Percentiles rank a stretch among this genome's conserved stretches.
These are phyloP conservation scores for Helicoverpa armigera DNA, from an alignment of 1,140 invertebrate genomes.

Conservation along the genomic window DNA sequence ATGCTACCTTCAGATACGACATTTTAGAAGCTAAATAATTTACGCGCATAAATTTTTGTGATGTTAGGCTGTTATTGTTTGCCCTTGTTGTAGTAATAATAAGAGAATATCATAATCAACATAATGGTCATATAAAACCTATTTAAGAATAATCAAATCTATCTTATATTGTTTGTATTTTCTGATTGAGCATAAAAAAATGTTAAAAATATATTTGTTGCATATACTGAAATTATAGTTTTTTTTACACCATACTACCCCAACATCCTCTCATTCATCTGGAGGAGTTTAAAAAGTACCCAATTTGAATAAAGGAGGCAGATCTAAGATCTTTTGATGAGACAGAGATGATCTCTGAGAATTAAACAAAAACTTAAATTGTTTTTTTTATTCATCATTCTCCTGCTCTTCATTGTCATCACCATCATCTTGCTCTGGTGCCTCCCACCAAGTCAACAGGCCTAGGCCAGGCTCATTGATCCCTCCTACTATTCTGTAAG, in stretches of 20 bases:
- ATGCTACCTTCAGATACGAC: background rate
- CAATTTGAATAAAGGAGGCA: too few species aligned
- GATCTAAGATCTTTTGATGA: too few species aligned
- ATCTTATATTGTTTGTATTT: constrained; percentile 53
- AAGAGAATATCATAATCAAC: constrained; percentile 7
- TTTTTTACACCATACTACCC: background rate
- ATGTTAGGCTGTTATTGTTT: constrained; percentile 47
- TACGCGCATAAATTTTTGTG: constrained; percentile 43
- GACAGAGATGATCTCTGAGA: too few species aligned
- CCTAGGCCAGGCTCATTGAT: constrained; percentile 97
- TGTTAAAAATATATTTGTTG: constrained; percentile 51
- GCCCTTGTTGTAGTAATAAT: constrained; percentile 13
- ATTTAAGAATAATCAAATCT: constrained; percentile 28
- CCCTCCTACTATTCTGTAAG: constrained; percentile 88
- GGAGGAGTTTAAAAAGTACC: too few species aligned
- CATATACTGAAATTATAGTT: constrained; percentile 3
- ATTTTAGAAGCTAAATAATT: constrained; percentile 13
- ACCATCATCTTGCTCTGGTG: constrained; percentile 75
- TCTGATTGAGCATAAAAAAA: constrained; percentile 51
- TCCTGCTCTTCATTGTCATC: constrained; percentile 73
- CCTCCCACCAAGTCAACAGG: constrained; percentile 95
- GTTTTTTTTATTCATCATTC: constrained; percentile 74
- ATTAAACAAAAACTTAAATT: too few species aligned
- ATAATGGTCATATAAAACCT: constrained; percentile 6
- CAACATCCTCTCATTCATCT: too few species aligned